Evolutionary conservation across 2,888 invertebrate genomes (phyloP).

Genomic region (Microchrysa polita): DNA sequence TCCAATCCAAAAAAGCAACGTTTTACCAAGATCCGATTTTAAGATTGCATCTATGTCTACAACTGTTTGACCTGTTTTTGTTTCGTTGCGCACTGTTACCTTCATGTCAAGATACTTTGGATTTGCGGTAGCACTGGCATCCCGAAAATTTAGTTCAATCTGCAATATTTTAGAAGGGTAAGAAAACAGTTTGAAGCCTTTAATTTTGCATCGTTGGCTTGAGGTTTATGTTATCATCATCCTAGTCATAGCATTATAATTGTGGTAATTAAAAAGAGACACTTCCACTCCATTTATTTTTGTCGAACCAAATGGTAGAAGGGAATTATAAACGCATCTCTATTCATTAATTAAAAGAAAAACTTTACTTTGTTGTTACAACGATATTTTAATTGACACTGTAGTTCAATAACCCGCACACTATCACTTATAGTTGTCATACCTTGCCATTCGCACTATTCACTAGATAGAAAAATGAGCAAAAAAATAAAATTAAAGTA

Average conservation of each 20-base stretch:
- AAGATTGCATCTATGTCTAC: conserved; percentile 1
- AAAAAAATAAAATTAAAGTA: background rate
- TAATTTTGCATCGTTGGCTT: background rate
- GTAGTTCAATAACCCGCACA: too few species aligned
- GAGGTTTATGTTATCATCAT: background rate
- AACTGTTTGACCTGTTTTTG: background rate
- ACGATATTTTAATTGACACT: background rate
- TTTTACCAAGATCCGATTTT: background rate
- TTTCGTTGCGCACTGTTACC: background rate
- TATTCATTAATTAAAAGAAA: background rate
- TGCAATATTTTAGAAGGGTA: background rate
- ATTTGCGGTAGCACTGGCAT: background rate
- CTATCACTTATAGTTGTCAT: background rate
- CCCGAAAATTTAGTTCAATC: background rate
- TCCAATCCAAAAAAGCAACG: background rate
- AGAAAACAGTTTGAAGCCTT: background rate
- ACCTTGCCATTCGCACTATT: background rate
- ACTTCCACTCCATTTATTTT: too few species aligned
- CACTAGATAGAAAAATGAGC: background rate
- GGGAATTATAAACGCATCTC: too few species aligned
- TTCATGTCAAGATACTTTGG: background rate
- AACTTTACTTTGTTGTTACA: background rate
- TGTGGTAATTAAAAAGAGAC: background rate
- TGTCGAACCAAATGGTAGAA: too few species aligned
- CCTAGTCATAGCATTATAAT: background rate